These are phyloP conservation scores for Flabesymbios commensalis DNA, from an alignment of 2,888 invertebrate genomes.

Conservation along the genomic window DNA sequence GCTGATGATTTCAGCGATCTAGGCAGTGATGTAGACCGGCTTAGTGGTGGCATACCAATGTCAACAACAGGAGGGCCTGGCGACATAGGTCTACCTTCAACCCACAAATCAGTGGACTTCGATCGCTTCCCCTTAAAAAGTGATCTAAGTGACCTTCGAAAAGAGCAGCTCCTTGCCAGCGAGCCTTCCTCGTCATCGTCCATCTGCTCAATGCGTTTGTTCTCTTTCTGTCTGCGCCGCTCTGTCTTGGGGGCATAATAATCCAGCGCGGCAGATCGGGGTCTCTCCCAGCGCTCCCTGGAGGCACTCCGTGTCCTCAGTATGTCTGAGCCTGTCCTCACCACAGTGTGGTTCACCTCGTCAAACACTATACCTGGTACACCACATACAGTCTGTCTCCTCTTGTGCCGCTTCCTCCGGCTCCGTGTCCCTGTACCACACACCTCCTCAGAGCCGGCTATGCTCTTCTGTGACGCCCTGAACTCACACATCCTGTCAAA, in stretches of 20 bases:
- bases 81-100: conserved; percentile 15
- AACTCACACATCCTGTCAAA: conserved; percentile 88
- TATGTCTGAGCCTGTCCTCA: neutral
- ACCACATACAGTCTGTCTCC: conserved; percentile 49
- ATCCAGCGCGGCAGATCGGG: conserved; percentile 5
- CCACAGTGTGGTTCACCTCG: conserved; percentile 6
- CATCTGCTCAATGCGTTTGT: neutral
- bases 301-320: conserved; percentile 14
- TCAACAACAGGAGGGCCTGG: conserved; percentile 28
- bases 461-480: conserved; percentile 73
- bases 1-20: conserved; percentile 22
- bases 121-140: conserved; percentile 21
- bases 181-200: conserved; percentile 4
- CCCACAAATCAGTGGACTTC: conserved; percentile 22
- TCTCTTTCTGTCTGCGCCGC: neutral
- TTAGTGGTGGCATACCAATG: conserved; percentile 7
- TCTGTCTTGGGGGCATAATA: conserved; percentile 3
- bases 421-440: neutral
- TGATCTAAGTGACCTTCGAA: conserved; percentile 26
- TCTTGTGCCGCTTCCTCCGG: conserved; percentile 35
- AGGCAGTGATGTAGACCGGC: conserved; percentile 25
- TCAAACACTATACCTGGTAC: conserved; percentile 34
- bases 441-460: conserved; percentile 53
- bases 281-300: conserved; percentile 23
- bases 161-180: conserved; percentile 18